Base-by-base conservation (phyloP, 2,113 vertebrate species). In the Cygnus buccinator region DNA sequence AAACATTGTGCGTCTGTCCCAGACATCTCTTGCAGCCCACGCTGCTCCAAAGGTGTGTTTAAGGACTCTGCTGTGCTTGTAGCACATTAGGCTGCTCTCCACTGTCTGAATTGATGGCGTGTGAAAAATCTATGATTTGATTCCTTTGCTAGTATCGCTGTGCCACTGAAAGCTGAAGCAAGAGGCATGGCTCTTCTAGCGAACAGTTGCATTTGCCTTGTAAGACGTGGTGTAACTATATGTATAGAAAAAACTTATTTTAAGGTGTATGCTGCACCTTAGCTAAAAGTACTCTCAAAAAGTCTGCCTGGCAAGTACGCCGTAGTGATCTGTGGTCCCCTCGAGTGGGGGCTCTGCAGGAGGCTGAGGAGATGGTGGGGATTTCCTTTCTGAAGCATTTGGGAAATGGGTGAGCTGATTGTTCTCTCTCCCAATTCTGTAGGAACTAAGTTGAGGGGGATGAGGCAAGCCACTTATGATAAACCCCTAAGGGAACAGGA, bases 401-500 rank as follows among this genome's bases (percentile, higher is more conserved):
- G 52, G 46, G 65, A 86, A 84, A 63, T 20, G 50, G 10, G 6
- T 19, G 31, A 50, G 13, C 58, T 95, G 44, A 61, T 72, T 66
- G 37, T 75, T 79, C 72, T 62, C 90, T 87, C 68, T 33, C 28
- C 22, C 10, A 67, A 73, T 94, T 92, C 72, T 37, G 3, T 72
- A 98, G 98, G 98, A 89, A 58, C 65, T 48, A 97, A 93, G n/a
- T 33, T 91, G 44, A 97, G 95, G 66, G 92, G 79, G 5, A 63
- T 50, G 6, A 97, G 92, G 33, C 98, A 99, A 73, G 92, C 97
- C 57, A 93, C 97, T 23, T 98, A 97, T n/a, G 97, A 98, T 21
- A 74, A 98, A 23, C 97, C 97, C 0, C 97, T 91, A 41, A 98
- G 97, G 39, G 98, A 98, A 44, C 98, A 98, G 95, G 99, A 99